These are phyloP conservation scores for Cybosia mesomella DNA, from an alignment of 2,888 invertebrate genomes.

Conservation along the genomic window DNA sequence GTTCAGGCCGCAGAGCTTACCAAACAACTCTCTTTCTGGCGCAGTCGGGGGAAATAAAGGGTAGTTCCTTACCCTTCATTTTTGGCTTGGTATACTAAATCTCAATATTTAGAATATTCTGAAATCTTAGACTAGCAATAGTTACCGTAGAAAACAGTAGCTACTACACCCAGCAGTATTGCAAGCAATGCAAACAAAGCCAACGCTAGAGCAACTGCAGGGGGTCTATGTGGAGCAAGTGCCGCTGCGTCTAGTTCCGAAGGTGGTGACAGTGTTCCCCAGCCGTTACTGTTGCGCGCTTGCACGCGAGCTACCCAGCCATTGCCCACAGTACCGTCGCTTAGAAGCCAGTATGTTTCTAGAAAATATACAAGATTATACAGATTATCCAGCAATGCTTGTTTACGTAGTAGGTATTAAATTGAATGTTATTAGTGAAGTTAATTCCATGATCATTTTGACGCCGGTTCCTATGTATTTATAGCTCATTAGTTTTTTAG, in stretches of 20 bases:
- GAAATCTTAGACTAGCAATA: not conserved
- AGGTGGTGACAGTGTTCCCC: constrained; percentile 91
- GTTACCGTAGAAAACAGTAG: constrained; percentile 70
- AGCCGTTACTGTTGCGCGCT: constrained; percentile 93
- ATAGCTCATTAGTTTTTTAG: too few relatives aligned
- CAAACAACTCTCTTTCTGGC: too few relatives aligned
- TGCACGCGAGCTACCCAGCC: constrained; percentile 92
- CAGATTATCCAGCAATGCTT: not conserved
- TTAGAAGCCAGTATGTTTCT: constrained; percentile 94
- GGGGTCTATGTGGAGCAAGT: constrained; percentile 50
- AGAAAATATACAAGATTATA: constrained; percentile 21
- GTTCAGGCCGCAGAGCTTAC: too few relatives aligned
- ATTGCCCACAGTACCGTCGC: constrained; percentile 88
- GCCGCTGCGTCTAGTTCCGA: constrained; percentile 82
- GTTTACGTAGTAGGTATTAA: too few relatives aligned
- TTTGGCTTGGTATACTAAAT: too few relatives aligned
- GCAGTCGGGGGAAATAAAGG: too few relatives aligned
- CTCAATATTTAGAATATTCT: not conserved
- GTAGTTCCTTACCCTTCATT: too few relatives aligned
- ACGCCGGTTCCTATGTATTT: too few relatives aligned
- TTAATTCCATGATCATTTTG: too few relatives aligned
- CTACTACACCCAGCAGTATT: constrained; percentile 64
- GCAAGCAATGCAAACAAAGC: constrained; percentile 86
- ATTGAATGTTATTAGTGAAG: too few relatives aligned
- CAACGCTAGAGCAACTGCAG: constrained; percentile 89